Percentiles rank a stretch among this genome's conserved stretches.
phyloP scores from a whole-genome alignment of 2,113 vertebrate genomes.

The Leptosomus discolor region DNA sequence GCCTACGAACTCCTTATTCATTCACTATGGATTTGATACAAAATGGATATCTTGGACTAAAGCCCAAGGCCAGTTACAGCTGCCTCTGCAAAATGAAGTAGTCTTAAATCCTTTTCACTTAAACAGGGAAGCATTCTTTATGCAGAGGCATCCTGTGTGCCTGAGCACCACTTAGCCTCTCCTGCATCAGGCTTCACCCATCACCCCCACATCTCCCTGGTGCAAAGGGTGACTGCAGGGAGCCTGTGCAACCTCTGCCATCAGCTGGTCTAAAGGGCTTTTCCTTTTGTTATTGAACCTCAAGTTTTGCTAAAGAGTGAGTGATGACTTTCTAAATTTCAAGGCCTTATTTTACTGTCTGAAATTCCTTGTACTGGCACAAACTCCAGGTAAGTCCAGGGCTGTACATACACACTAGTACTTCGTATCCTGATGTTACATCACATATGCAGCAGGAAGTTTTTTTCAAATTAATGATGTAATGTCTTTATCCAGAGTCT shows the following conservation, averaged over 20 bases:
- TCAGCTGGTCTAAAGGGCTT: not conserved
- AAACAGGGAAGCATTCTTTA: not conserved
- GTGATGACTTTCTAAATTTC: not conserved
- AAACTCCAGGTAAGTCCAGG: not conserved
- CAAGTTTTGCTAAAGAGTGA: not conserved
- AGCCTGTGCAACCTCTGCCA: accelerated
- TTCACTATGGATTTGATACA: not conserved
- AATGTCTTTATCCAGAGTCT: not conserved
- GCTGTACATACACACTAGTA: accelerated
- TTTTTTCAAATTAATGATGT: not conserved
- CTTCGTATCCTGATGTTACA: not conserved
- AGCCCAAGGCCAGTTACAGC: not conserved
- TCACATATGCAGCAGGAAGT: accelerated
- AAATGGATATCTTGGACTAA: not conserved
- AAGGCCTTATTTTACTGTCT: not conserved
- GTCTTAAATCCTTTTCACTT: not conserved
- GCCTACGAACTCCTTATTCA: not conserved
- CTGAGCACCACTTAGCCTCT: not conserved
- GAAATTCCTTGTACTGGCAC: not conserved
- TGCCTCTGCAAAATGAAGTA: slow-evolving; percentile 8
- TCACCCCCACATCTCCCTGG: accelerated
- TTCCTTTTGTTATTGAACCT: not conserved
- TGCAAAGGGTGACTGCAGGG: not conserved
- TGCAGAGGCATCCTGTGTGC: not conserved
- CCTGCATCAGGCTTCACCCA: not conserved